Evolutionary conservation across 2,888 invertebrate genomes (phyloP).

Genomic region (Brachypterus glaber): DNA sequence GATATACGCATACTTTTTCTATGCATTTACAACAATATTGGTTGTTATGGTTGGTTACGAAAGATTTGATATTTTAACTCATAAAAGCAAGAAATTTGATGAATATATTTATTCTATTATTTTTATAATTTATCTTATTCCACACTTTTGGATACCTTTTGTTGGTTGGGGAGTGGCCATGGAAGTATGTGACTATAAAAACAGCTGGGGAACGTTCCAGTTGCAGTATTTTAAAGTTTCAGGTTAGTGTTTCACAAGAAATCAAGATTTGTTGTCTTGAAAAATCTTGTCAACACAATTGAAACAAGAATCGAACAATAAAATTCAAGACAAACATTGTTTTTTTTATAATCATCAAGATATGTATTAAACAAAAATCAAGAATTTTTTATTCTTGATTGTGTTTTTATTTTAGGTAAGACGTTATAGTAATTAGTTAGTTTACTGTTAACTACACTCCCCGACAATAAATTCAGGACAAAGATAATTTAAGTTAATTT

Average conservation of each 20-base stretch:
- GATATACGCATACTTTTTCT: slow-evolving; percentile 57
- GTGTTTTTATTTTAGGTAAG: too few species aligned
- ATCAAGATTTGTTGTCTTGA: too few species aligned
- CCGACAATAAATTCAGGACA: too few species aligned
- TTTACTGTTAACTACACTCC: too few species aligned
- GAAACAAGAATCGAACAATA: too few species aligned
- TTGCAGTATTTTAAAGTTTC: slow-evolving; percentile 42
- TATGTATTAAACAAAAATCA: too few species aligned
- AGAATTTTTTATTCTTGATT: too few species aligned
- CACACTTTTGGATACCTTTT: slow-evolving; percentile 62
- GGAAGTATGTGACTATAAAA: slow-evolving; percentile 60
- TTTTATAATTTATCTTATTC: slow-evolving; percentile 56
- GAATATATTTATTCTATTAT: slow-evolving; percentile 61
- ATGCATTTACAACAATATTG: slow-evolving; percentile 47
- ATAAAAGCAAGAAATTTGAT: slow-evolving; percentile 53
- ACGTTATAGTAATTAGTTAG: too few species aligned
- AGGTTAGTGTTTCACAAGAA: slow-evolving; percentile 24
- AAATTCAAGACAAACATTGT: too few species aligned
- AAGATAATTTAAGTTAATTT: too few species aligned
- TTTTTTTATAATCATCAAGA: too few species aligned
- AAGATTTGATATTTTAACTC: slow-evolving; percentile 50
- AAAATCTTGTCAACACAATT: neutral
- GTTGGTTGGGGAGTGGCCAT: slow-evolving; percentile 62
- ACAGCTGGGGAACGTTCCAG: slow-evolving; percentile 59
- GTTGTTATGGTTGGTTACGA: slow-evolving; percentile 55